A percentile compares a stretch with the other conserved stretches of the same genome.
phyloP scores from a whole-genome alignment of 2,113 vertebrate genomes.

The Macroglossus sobrinus region DNA sequence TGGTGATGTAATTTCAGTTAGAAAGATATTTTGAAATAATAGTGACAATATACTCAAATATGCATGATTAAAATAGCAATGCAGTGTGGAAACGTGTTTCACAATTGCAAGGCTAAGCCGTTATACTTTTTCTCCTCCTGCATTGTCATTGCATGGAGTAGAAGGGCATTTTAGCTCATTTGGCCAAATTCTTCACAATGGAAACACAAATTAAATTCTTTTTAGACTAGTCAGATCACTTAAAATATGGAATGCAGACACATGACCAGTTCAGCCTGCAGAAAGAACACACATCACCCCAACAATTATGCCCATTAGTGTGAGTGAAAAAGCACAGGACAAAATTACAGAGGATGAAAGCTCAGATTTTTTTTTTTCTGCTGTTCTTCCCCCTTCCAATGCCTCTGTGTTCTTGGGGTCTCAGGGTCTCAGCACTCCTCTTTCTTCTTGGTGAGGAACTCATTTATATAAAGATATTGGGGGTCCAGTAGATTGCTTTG shows the following conservation, averaged over 20 bases:
- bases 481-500: background rate
- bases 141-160: background rate
- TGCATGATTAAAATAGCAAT: background rate
- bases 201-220: background rate
- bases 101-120: background rate
- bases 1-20: background rate
- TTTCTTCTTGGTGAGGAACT: background rate
- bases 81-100: background rate
- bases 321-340: background rate
- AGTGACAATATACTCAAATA: slow-evolving; percentile 2
- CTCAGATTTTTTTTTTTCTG: background rate
- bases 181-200: background rate
- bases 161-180: background rate
- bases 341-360: background rate
- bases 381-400: background rate
- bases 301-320: background rate
- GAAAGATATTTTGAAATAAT: slow-evolving; percentile 10
- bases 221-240: background rate
- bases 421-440: background rate
- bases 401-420: background rate
- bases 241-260: background rate
- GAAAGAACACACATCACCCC: background rate
- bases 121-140: background rate
- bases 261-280: background rate
- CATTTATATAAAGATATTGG: background rate